Conservation (phyloP, 1,140 invertebrate genomes). For the Saccostrea glomerata region DNA sequence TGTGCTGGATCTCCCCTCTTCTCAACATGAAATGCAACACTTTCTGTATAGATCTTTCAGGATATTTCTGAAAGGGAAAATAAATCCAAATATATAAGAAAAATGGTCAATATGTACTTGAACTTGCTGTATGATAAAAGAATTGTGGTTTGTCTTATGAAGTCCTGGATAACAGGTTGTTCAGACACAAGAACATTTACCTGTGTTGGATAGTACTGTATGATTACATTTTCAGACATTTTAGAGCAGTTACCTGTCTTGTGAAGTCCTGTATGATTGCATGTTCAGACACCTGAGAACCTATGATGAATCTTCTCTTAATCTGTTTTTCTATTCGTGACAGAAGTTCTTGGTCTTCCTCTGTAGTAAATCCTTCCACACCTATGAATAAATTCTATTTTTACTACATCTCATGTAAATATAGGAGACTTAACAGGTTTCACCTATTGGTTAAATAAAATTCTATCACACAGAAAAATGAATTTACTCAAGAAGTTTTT, state of each 20-base stretch:
- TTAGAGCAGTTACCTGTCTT: conserved; percentile 88
- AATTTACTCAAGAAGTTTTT: too few species aligned
- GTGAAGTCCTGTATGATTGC: conserved; percentile 96
- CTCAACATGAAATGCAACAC: conserved; percentile 96
- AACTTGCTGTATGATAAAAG: too few species aligned
- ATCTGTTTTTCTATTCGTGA: conserved; percentile 95
- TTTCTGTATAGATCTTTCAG: conserved; percentile 91
- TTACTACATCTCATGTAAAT: too few species aligned
- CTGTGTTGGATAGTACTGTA: conserved; percentile 39
- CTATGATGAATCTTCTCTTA: conserved; percentile 94
- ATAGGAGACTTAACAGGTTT: too few species aligned
- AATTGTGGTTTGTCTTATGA: too few species aligned
- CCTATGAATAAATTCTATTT: neutral
- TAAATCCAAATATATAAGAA: too few species aligned
- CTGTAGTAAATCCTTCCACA: conserved; percentile 96
- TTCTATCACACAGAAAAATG: too few species aligned
- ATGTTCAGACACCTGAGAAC: conserved; percentile 96
- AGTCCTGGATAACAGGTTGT: neutral
- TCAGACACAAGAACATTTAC: conserved; percentile 53
- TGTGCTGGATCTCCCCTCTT: conserved; percentile 95
- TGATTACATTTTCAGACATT: conserved; percentile 82
- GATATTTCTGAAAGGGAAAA: conserved; percentile 86
- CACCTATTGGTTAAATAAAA: too few species aligned
- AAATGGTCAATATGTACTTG: too few species aligned
- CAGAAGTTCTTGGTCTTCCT: conserved; percentile 95